Base-by-base conservation (phyloP, 2,888 invertebrate species). In the Opisthograptis luteolata region DNA sequence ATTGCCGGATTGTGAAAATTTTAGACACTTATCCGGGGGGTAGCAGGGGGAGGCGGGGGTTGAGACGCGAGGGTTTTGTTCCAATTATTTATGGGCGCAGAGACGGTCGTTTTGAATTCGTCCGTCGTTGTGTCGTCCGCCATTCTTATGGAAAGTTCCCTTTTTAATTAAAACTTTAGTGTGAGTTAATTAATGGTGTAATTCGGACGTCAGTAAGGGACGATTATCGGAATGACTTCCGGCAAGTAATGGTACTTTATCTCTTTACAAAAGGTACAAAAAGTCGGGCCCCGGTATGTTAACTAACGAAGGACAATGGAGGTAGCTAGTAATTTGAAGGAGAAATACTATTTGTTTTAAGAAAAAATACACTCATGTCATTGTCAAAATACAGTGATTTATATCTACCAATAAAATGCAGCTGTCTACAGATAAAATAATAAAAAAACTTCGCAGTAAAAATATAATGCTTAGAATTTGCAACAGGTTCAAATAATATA, bases 1-100 rank as follows among this genome's bases (percentile, higher is more conserved):
- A 90, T 89, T 91, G 87, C 90, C 83, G 89, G 89, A 89, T 90
- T 90, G 90, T 90, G 89, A 90, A 90, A 90, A 90, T 90, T 89
- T 90, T 87, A 87, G 89, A 90, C 89, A 89, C 89, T 90, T 89
- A 89, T 88, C 88, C 88, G 81, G 82, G 81, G 70, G 67, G 64
- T 56, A 59, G 72, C n/a, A 65, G 71, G 66, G 65, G 56, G 57
- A 52, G 62, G 59, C 52, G 56, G 64, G 67, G 58, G 65, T 70
- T 43, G 62, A 70, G 65, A 62, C 71, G 76, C 73, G 76, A 74
- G 75, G 84, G 81, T 86, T 87, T 89, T 87, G 88, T 89, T 87
- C 87, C 86, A 86, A 86, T 88, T 89, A 89, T 90, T 90, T 90
- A 90, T 90, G 82, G 84, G 84, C 82, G 85, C 82, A 76, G 85